Evolutionary conservation across 2,797 vertebrate species (phyloP).

Genomic region (Anabacerthia variegaticeps): DNA sequence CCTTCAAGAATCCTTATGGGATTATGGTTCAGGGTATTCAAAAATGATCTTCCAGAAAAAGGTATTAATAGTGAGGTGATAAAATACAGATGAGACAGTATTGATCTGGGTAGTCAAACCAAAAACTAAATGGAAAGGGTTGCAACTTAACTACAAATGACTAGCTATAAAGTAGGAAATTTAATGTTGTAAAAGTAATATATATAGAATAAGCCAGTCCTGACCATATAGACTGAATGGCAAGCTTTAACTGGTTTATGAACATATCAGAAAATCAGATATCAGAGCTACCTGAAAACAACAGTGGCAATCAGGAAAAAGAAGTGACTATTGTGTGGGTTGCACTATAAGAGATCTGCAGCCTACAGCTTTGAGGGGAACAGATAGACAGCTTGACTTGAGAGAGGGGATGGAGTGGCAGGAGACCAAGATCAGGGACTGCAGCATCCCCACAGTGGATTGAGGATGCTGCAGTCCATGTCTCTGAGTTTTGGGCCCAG

Average conservation of each 20-base stretch:
- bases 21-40: not conserved
- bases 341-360: accelerated
- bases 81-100: not conserved
- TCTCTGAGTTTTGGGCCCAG: not conserved
- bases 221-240: not conserved
- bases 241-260: not conserved
- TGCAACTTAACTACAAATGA: not conserved
- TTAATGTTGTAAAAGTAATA: not conserved
- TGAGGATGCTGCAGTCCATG: not conserved
- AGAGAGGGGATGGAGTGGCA: not conserved
- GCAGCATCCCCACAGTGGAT: not conserved
- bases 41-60: constrained; percentile 8
- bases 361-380: not conserved
- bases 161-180: not conserved
- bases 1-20: not conserved
- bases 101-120: not conserved
- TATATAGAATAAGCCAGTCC: not conserved
- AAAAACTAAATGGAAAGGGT: not conserved
- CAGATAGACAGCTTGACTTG: not conserved
- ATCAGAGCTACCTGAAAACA: not conserved
- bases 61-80: not conserved
- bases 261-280: not conserved
- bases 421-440: not conserved
- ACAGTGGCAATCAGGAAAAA: not conserved
- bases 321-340: accelerated